Evolutionary conservation across 2,888 invertebrate genomes (phyloP).

Genomic region (Steromphala cineraria): DNA sequence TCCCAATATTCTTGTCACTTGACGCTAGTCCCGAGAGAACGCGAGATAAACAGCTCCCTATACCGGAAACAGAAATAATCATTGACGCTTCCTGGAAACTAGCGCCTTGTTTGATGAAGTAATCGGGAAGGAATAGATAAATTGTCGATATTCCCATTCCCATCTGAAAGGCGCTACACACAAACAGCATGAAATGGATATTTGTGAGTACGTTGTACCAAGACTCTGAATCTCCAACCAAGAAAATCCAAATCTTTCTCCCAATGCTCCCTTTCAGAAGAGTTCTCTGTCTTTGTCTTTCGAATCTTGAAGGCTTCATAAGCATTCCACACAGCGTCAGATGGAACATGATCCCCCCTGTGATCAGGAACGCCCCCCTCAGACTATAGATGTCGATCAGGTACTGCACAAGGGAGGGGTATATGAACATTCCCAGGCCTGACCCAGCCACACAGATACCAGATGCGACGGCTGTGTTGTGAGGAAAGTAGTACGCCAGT

Average conservation of each 20-base stretch:
- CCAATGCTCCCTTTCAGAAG: background rate
- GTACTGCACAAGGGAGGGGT: constrained; percentile 4
- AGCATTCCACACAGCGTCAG: background rate
- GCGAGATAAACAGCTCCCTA: background rate
- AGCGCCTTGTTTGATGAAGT: background rate
- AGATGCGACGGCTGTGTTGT: constrained; percentile 17
- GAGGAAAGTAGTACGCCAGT: constrained; percentile 22
- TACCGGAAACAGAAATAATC: constrained; percentile 16
- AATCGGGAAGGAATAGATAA: constrained; percentile 28
- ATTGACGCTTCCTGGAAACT: constrained; percentile 18
- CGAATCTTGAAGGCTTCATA: background rate
- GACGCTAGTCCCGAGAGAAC: background rate
- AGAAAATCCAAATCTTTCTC: background rate
- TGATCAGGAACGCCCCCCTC: background rate
- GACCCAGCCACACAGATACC: constrained; percentile 25
- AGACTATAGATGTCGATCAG: background rate
- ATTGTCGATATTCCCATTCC: background rate
- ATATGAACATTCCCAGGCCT: constrained; percentile 25
- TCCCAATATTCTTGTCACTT: background rate
- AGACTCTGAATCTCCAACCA: background rate
- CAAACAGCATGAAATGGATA: constrained; percentile 20
- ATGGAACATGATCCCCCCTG: background rate
- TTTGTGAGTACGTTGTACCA: background rate
- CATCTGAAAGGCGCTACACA: constrained; percentile 7
- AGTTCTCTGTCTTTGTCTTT: background rate